These are phyloP conservation scores for Drosophila pachea DNA, from an alignment of 1,140 invertebrate genomes.

Conservation along the genomic window DNA sequence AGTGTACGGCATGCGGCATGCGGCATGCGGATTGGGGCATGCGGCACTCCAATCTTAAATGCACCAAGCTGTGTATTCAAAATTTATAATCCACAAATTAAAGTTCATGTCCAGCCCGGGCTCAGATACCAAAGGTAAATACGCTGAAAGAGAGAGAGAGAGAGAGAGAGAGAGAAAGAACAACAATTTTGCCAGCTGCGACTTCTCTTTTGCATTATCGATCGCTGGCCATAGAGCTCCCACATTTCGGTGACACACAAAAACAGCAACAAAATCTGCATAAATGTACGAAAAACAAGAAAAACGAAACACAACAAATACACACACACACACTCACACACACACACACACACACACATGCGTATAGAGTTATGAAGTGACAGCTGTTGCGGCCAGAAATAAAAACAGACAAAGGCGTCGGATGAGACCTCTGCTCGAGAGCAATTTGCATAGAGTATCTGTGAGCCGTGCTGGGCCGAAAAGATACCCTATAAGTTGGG, in stretches of 20 bases:
- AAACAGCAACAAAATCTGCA: slow-evolving; percentile 70
- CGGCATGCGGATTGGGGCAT: slow-evolving; percentile 7
- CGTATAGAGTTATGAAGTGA: slow-evolving; percentile 27
- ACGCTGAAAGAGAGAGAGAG: neutral
- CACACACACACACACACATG: slow-evolving; percentile 2
- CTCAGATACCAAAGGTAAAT: slow-evolving; percentile 7
- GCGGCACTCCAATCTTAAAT: slow-evolving; percentile 8
- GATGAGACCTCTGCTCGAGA: too few relatives aligned
- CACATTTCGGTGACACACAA: slow-evolving; percentile 61
- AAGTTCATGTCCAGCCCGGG: slow-evolving; percentile 39
- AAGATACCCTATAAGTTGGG: too few relatives aligned
- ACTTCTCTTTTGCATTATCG: slow-evolving; percentile 62
- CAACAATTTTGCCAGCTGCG: slow-evolving; percentile 30
- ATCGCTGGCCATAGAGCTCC: slow-evolving; percentile 44
- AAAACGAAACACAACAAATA: slow-evolving; percentile 21
- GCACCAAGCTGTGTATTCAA: slow-evolving; percentile 28
- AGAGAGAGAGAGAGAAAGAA: too few relatives aligned
- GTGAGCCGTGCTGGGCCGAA: too few relatives aligned
- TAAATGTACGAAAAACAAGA: slow-evolving; percentile 50
- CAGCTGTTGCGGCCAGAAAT: slow-evolving; percentile 53
- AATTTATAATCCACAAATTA: slow-evolving; percentile 71
- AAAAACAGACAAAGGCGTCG: too few relatives aligned
- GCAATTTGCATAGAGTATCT: too few relatives aligned
- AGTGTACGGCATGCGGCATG: neutral
- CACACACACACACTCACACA: slow-evolving; percentile 1